phyloP scores from a whole-genome alignment of 2,888 invertebrate species.

The Aphodius granarius region DNA sequence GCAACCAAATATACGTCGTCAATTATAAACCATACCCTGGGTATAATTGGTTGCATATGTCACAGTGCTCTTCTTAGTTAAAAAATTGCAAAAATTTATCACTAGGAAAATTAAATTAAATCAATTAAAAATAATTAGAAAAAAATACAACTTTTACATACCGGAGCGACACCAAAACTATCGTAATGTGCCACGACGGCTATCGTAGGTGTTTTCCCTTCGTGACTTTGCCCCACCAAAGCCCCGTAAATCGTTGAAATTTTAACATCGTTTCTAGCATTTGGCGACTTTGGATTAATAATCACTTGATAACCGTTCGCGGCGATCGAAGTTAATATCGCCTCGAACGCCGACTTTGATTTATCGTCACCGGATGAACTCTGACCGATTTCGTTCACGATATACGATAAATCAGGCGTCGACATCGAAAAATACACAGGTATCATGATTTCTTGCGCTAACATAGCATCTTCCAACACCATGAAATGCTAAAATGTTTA shows the following conservation, averaged over 20 bases:
- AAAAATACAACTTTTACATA: too few relatives aligned
- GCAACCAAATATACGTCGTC: too few relatives aligned
- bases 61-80: too few relatives aligned
- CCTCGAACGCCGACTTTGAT: constrained; percentile 78
- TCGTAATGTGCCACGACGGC: constrained; percentile 94
- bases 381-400: constrained; percentile 74
- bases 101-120: neutral
- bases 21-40: too few relatives aligned
- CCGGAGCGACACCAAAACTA: constrained; percentile 86
- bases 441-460: constrained; percentile 76
- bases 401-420: constrained; percentile 71
- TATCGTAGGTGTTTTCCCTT: constrained; percentile 73
- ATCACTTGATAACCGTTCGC: constrained; percentile 95
- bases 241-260: constrained; percentile 87
- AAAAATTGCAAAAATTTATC: constrained; percentile 14
- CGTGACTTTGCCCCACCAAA: constrained; percentile 70
- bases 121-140: neutral
- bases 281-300: constrained; percentile 72
- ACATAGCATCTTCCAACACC: constrained; percentile 79
- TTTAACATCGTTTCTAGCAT: constrained; percentile 75
- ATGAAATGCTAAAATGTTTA: constrained; percentile 65
- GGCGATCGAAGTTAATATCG: constrained; percentile 82
- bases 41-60: too few relatives aligned
- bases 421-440: constrained; percentile 88
- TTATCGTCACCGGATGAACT: constrained; percentile 70